Evolutionary conservation across 2,888 invertebrate genomes (phyloP), one percentile per base, ranked within the genome.

Genomic region (Philereme vetulata): DNA sequence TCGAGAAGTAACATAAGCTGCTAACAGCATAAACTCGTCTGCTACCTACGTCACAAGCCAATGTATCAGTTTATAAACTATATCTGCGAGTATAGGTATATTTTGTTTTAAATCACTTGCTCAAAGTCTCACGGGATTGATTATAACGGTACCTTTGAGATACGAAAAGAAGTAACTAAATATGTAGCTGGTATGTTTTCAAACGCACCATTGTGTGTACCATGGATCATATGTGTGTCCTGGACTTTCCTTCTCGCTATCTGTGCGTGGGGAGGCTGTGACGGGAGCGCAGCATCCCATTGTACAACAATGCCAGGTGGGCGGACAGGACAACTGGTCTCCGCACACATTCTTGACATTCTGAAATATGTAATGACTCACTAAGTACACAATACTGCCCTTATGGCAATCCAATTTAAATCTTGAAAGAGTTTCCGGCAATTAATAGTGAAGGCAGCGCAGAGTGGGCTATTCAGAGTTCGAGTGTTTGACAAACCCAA

Each of bases 251-350:
- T 80, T 82, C 6, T 77, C 64, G 4, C 77, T 74, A 4, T 83
- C 78, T 5, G 68, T 71, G 50, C 52, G 58, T n/a, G 93, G 92
- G 76, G 92, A 84, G 9, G 75, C 67, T 62, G 88, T 88, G 74
- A 83, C 87, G 56, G 89, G 90, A 67, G 88, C 93, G 84, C 94
- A 95, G 90, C 94, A 95, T n/a, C 94, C 94, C 57, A 82, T 86
- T 84, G 94, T 95, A 88, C 96, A 97, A 33, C 62, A 62, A 42
- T 58, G 50, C 62, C 62, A 62, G 5, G 51, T 7, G 1, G 55
- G 44, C 0, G 62, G 62, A 11, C 62, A 62, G 33, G 62, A 47
- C 9, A 57, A 45, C 35, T 52, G 58, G 51, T 62, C 62, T 55
- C 48, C 44, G 45, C 62, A 62, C n/a, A 62, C 11, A 33, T 55